Base-by-base conservation (phyloP, 1,140 invertebrate genomes). In the Heliconius congener region DNA sequence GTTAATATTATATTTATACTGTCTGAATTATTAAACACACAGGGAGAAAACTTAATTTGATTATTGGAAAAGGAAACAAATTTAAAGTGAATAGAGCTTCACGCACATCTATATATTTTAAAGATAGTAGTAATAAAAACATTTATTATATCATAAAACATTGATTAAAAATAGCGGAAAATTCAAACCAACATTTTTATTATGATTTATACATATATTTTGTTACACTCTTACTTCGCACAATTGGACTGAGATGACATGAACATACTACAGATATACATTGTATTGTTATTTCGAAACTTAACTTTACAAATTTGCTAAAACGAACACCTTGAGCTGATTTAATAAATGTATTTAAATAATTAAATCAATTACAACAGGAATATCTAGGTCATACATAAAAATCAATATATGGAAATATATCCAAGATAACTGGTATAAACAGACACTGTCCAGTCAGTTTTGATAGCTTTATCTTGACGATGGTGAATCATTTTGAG, bases 401-500 rank as follows among this genome's bases (percentile, higher is more conserved):
- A 66, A 6, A 66, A 66, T 30, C 60, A 66, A 66, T 66, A 66
- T 66, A 66, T 66, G 27, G 23, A 66, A 66, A 27, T 66, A 66
- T 30, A 18, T 16, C 0, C 11, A 66, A 66, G 23, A 66, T 66
- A 66, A 30, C 13, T 66, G 23, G 27, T 23, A 66, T 5, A 30
- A 66, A 66, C 60, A 66, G 60, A 66, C 27, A 30, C 27, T 66
- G 60, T 9, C 60, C 60, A 66, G 60, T 66, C 60, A 18, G 60
- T 46, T 66, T 27, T 66, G 60, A 30, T 66, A 66, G 27, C 72
- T 74, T 76, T 72, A 57, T 46, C 55, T 34, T 19, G 50, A 19
- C 72, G 50, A 60, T 73, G 60, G 37, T 80, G 74, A 76, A 66
- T 80, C 79, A 76, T 76, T 73, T 57, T 50, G 71, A 72, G 66